Evolutionary conservation across 2,113 vertebrate species (phyloP).

Genomic region (Scopus umbretta): DNA sequence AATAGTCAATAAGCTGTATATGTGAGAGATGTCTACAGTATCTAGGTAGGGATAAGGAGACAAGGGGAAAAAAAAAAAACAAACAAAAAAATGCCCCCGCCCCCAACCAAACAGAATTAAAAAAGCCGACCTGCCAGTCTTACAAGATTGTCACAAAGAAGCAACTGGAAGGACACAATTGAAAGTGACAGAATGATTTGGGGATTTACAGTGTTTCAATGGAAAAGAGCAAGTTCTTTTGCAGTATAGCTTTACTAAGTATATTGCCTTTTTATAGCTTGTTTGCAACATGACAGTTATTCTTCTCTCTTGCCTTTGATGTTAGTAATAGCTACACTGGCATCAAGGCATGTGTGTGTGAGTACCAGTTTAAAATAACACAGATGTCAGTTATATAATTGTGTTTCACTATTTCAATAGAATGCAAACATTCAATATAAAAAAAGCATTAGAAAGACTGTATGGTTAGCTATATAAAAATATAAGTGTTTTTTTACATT

Average conservation of each 20-base stretch:
- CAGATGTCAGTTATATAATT: background rate
- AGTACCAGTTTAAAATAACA: background rate
- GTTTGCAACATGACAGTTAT: background rate
- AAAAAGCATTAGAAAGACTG: background rate
- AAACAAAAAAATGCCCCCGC: rapidly evolving
- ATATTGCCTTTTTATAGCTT: background rate
- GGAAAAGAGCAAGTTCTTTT: background rate
- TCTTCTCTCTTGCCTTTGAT: background rate
- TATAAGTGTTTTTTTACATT: background rate
- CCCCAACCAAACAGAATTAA: background rate
- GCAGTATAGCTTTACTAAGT: background rate
- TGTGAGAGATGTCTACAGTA: background rate
- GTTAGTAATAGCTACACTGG: background rate
- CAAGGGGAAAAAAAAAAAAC: background rate
- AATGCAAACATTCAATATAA: background rate
- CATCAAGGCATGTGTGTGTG: background rate
- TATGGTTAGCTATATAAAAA: background rate
- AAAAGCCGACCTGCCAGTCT: background rate
- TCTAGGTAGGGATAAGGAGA: background rate
- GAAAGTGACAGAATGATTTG: background rate
- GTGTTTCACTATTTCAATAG: background rate
- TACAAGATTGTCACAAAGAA: background rate
- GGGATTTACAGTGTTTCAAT: background rate
- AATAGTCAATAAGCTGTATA: background rate
- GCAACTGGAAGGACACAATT: background rate